These are phyloP conservation scores for Latrodectus hesperus DNA, from an alignment of 2,888 invertebrate species.

Conservation along the genomic window DNA sequence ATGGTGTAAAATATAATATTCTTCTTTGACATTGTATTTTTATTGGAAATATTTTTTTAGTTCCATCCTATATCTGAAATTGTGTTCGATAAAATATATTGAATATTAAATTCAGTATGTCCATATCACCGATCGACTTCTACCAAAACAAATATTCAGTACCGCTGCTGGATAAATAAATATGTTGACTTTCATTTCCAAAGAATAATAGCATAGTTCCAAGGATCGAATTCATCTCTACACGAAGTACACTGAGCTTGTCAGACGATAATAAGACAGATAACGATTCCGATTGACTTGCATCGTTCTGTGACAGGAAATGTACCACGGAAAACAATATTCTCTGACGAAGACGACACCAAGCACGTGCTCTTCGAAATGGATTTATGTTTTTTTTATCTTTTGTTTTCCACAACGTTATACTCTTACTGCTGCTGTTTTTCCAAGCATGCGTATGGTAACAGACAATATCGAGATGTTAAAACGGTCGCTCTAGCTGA, in stretches of 20 bases:
- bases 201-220: too few relatives aligned
- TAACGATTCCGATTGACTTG: conserved; percentile 43
- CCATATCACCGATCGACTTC: too few relatives aligned
- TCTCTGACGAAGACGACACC: background rate
- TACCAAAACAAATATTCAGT: too few relatives aligned
- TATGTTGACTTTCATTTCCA: too few relatives aligned
- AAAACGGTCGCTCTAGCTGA: background rate
- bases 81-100: too few relatives aligned
- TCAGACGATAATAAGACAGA: conserved; percentile 42
- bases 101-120: too few relatives aligned
- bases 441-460: background rate
- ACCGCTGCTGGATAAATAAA: too few relatives aligned
- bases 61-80: too few relatives aligned
- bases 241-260: background rate
- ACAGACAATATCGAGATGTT: conserved; percentile 12
- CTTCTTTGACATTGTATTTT: too few relatives aligned
- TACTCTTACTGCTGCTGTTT: background rate
- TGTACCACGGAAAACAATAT: conserved; percentile 23
- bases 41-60: too few relatives aligned
- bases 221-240: background rate
- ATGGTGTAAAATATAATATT: too few relatives aligned
- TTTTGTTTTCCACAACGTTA: background rate
- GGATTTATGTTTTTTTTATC: background rate
- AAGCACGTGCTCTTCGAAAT: background rate
- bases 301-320: conserved; percentile 20